Evolutionary conservation across 2,797 vertebrate species (phyloP).

Genomic region (Rhinatrema bivittatum): DNA sequence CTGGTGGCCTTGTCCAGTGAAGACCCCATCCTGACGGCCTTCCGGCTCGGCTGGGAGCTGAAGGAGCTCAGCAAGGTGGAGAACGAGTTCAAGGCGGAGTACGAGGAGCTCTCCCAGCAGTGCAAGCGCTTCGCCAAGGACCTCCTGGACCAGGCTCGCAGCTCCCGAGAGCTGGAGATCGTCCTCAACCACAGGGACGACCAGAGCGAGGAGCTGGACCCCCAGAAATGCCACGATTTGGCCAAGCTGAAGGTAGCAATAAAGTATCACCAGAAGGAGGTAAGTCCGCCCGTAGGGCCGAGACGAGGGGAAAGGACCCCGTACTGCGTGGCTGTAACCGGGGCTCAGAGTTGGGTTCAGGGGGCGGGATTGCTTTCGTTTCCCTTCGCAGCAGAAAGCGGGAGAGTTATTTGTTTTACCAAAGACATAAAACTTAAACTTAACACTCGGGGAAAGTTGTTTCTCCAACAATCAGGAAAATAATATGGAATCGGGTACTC

Average conservation of each 20-base stretch:
- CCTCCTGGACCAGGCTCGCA: constrained; percentile 89
- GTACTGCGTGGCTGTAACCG: too few relatives aligned
- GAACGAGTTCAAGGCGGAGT: constrained; percentile 94
- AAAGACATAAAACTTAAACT: too few relatives aligned
- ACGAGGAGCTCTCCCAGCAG: constrained; percentile 93
- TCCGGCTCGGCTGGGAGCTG: constrained; percentile 91
- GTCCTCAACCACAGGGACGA: constrained; percentile 93
- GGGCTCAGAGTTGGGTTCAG: too few relatives aligned
- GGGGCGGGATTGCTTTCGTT: background rate
- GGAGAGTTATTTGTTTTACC: too few relatives aligned
- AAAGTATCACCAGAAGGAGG: constrained; percentile 96
- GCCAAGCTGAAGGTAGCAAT: constrained; percentile 95
- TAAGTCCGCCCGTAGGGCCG: constrained; percentile 46
- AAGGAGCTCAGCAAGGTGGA: constrained; percentile 97
- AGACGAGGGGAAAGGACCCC: too few relatives aligned
- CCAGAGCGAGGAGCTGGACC: constrained; percentile 88
- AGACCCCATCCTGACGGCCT: constrained; percentile 90
- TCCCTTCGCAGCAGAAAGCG: too few relatives aligned
- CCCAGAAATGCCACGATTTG: constrained; percentile 85
- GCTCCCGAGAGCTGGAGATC: constrained; percentile 88
- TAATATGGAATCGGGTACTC: too few relatives aligned
- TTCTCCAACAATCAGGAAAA: too few relatives aligned
- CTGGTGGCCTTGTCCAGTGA: constrained; percentile 92
- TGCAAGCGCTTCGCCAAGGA: constrained; percentile 96
- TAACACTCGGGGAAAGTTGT: too few relatives aligned